Evolutionary conservation across 1,140 invertebrate genomes (phyloP).

Genomic region (Hylaeus anthracinus): DNA sequence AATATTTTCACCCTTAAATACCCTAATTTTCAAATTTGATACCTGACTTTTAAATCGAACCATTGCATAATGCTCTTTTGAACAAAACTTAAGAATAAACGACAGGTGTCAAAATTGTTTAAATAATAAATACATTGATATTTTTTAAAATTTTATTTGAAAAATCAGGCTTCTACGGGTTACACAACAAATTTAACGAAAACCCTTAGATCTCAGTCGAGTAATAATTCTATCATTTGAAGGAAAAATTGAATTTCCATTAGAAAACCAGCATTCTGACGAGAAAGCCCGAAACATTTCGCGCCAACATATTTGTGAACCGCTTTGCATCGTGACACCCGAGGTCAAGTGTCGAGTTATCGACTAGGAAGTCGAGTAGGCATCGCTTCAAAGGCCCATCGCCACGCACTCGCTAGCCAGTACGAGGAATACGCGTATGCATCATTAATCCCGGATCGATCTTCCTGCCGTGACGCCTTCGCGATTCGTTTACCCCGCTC

Average conservation of each 20-base stretch:
- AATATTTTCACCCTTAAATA: too few relatives aligned
- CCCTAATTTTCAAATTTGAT: too few relatives aligned
- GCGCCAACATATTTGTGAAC: constrained; percentile 9
- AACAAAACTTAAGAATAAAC: too few relatives aligned
- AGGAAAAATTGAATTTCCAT: not conserved
- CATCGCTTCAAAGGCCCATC: constrained; percentile 42
- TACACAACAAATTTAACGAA: too few relatives aligned
- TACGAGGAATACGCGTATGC: constrained; percentile 38
- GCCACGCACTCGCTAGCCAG: constrained; percentile 33
- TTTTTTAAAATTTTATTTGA: too few relatives aligned
- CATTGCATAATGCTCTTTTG: too few relatives aligned
- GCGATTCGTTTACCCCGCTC: constrained; percentile 41
- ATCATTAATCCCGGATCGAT: constrained; percentile 63
- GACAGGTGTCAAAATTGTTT: too few relatives aligned
- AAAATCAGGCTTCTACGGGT: too few relatives aligned
- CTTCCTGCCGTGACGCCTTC: constrained; percentile 49
- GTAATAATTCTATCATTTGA: not conserved
- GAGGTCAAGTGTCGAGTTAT: constrained; percentile 35
- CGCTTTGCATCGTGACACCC: constrained; percentile 16
- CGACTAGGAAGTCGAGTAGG: constrained; percentile 50
- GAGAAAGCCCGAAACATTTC: constrained; percentile 26
- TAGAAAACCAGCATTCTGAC: not conserved
- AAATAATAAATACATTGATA: too few relatives aligned
- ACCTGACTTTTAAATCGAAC: too few relatives aligned
- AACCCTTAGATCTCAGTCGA: not conserved